Conservation (phyloP, 2,113 vertebrate genomes). For the Mobula hypostoma region DNA sequence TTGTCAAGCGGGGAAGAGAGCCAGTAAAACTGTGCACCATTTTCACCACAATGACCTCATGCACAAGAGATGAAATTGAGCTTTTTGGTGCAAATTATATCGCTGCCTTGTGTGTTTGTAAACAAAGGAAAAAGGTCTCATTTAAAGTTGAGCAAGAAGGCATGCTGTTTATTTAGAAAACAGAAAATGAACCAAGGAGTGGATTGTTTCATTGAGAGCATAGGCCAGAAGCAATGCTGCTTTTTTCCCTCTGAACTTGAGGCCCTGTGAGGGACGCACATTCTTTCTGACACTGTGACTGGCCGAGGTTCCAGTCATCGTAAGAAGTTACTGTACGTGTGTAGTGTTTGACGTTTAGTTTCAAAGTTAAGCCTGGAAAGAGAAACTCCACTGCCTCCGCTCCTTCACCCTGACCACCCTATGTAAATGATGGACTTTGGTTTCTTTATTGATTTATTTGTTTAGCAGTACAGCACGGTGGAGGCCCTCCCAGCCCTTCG, state of each 20-base stretch:
- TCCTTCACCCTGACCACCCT: background rate
- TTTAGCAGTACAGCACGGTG: too few species aligned
- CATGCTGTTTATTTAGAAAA: slow-evolving; percentile 30
- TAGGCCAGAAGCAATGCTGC: background rate
- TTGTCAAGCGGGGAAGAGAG: slow-evolving; percentile 17
- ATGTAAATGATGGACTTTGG: background rate
- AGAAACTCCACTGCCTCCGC: background rate
- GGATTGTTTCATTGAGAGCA: slow-evolving; percentile 18
- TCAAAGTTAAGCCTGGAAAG: background rate
- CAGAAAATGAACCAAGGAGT: slow-evolving; percentile 27
- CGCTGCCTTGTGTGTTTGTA: slow-evolving; percentile 28
- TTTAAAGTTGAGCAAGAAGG: background rate
- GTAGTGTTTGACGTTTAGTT: background rate
- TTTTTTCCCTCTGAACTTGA: background rate
- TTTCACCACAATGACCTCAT: slow-evolving; percentile 29
- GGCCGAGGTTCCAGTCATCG: background rate
- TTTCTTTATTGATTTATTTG: too few species aligned
- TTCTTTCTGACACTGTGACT: background rate
- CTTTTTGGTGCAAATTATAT: slow-evolving; percentile 26
- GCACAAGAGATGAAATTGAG: slow-evolving; percentile 32
- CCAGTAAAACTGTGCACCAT: slow-evolving; percentile 8
- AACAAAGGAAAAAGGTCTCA: slow-evolving; percentile 35
- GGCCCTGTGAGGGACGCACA: background rate
- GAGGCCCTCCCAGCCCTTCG: too few species aligned
- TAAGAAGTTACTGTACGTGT: background rate